Evolutionary conservation across 1,140 invertebrate genomes (phyloP).

Genomic region (Atta colombica): DNA sequence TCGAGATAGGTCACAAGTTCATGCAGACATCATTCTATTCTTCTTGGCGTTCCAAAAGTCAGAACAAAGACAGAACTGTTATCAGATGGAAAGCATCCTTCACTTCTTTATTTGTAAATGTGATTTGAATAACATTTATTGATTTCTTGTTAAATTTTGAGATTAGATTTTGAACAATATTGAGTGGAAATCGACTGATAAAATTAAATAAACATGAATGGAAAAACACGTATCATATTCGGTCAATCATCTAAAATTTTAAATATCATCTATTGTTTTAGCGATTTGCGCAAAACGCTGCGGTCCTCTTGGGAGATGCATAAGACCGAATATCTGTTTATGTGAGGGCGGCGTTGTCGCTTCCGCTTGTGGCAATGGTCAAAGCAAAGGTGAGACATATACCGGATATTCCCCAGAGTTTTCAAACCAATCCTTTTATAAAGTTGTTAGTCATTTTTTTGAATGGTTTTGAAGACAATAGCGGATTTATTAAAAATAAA

Average conservation of each 20-base stretch:
- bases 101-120: too few species aligned
- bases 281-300: constrained; percentile 93
- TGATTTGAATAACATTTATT: too few species aligned
- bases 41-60: too few species aligned
- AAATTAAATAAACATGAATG: too few species aligned
- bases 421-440: constrained; percentile 36
- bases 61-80: too few species aligned
- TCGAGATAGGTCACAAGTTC: background rate
- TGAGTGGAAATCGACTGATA: too few species aligned
- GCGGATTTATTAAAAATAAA: background rate
- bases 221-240: too few species aligned
- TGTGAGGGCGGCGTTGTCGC: constrained; percentile 90
- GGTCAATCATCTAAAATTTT: too few species aligned
- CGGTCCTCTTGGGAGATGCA: constrained; percentile 90
- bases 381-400: constrained; percentile 71
- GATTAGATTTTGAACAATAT: too few species aligned
- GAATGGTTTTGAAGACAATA: constrained; percentile 12
- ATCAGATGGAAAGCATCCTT: too few species aligned
- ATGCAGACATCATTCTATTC: too few species aligned
- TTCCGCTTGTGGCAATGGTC: constrained; percentile 83
- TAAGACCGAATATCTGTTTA: constrained; percentile 93
- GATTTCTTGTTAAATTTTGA: too few species aligned
- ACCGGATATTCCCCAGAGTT: background rate
- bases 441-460: constrained; percentile 61
- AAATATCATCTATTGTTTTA: constrained; percentile 81